phyloP scores from a whole-genome alignment of 2,888 invertebrate species.

The Pseudococcus viburni region DNA sequence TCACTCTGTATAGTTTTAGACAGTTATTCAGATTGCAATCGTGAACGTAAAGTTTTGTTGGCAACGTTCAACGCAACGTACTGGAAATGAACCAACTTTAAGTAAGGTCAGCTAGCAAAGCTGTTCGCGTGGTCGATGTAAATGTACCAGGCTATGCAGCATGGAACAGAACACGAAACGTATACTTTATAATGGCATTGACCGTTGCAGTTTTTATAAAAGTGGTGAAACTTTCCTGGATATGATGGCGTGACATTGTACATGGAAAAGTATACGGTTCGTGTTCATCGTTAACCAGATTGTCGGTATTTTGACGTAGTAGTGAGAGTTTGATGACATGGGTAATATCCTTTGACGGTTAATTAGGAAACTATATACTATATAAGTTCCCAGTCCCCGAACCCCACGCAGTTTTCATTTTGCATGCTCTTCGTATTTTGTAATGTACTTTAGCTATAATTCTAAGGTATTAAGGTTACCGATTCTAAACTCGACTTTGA shows the following conservation, averaged over 20 bases:
- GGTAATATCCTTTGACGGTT: conserved; percentile 1
- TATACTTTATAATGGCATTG: conserved; percentile 36
- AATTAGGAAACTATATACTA: conserved; percentile 14
- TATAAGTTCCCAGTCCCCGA: neutral
- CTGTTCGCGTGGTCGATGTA: neutral
- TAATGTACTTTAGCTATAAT: conserved; percentile 2
- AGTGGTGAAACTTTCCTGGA: neutral
- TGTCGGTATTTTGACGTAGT: neutral
- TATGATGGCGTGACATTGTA: conserved; percentile 27
- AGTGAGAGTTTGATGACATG: neutral
- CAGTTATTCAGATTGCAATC: conserved; percentile 1
- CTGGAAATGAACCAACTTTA: conserved; percentile 43
- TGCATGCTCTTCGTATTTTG: conserved; percentile 47
- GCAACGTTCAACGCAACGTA: neutral
- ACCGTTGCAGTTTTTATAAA: conserved; percentile 3
- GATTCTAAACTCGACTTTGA: conserved; percentile 26
- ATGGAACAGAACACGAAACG: conserved; percentile 11
- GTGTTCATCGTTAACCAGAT: neutral
- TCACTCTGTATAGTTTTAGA: neutral
- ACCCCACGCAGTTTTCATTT: conserved; percentile 1
- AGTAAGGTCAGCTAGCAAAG: conserved; percentile 31
- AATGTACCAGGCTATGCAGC: neutral
- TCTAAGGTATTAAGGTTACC: neutral
- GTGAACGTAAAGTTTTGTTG: conserved; percentile 10
- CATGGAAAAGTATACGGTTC: conserved; percentile 24